Evolutionary conservation across 1,140 invertebrate species (phyloP).

Genomic region (Drosophila pandora): DNA sequence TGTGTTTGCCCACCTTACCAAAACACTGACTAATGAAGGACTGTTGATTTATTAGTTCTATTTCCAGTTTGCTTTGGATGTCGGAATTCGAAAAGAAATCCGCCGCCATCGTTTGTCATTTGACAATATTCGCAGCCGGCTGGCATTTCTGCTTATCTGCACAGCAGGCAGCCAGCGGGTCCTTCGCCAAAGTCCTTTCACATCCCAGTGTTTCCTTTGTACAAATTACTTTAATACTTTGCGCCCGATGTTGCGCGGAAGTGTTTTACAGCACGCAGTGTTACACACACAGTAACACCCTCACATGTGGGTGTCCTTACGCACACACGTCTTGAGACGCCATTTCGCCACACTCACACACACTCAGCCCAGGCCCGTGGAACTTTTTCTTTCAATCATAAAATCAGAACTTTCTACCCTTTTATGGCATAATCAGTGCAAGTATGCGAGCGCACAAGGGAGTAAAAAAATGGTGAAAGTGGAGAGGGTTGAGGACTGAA

Average conservation of each 20-base stretch:
- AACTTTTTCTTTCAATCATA: constrained; percentile 77
- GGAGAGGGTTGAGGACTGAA: neutral
- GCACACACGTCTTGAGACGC: constrained; percentile 19
- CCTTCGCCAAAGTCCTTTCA: neutral
- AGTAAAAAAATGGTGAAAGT: constrained; percentile 8
- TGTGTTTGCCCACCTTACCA: neutral
- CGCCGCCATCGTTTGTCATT: constrained; percentile 52
- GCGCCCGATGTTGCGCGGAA: constrained; percentile 70
- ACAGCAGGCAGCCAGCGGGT: constrained; percentile 49
- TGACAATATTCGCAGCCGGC: constrained; percentile 32
- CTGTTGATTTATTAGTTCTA: constrained; percentile 67
- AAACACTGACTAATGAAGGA: constrained; percentile 35
- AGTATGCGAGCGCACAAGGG: constrained; percentile 21
- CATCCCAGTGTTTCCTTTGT: constrained; percentile 40
- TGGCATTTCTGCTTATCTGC: constrained; percentile 64
- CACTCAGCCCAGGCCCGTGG: constrained; percentile 8
- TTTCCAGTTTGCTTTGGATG: constrained; percentile 19
- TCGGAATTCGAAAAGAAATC: constrained; percentile 35
- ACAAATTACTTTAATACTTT: constrained; percentile 82
- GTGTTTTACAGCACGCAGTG: constrained; percentile 56
- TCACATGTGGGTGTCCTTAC: constrained; percentile 7
- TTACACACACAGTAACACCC: neutral
- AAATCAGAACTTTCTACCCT: constrained; percentile 81
- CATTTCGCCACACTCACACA: constrained; percentile 1
- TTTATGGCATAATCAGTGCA: constrained; percentile 75